phyloP scores from a whole-genome alignment of 2,888 invertebrate genomes.

The Heterodera filipjevi region DNA sequence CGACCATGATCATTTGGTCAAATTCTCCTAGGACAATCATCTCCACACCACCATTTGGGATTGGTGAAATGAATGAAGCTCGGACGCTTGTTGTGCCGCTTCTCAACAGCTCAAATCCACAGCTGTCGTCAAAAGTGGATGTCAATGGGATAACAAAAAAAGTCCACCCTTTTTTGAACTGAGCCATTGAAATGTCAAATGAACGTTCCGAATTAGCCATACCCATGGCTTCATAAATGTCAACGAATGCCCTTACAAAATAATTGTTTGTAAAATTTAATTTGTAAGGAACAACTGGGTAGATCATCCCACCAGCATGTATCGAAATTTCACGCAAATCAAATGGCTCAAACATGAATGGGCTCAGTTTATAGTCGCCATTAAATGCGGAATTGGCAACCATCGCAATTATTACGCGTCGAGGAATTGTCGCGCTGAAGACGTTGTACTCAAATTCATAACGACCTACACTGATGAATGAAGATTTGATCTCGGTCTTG shows the following conservation, averaged over 20 bases:
- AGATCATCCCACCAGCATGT: no score
- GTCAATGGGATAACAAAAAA: no score
- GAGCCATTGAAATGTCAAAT: slow-evolving; percentile 19
- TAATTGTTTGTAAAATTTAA: no score
- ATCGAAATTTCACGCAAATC: no score
- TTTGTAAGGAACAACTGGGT: no score
- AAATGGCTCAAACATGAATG: no score
- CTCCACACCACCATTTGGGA: slow-evolving; percentile 25
- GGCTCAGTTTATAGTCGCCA: slow-evolving; percentile 31
- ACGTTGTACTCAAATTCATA: slow-evolving; percentile 32
- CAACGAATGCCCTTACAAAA: slow-evolving; percentile 31
- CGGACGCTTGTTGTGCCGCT: slow-evolving; percentile 28
- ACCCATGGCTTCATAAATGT: slow-evolving; percentile 27
- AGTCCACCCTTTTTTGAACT: slow-evolving; percentile 29
- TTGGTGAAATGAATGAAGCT: slow-evolving; percentile 15
- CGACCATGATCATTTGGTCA: no score
- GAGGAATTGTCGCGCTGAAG: slow-evolving; percentile 31
- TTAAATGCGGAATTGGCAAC: slow-evolving; percentile 27
- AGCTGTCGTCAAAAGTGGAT: no score
- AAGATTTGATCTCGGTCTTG: slow-evolving; percentile 31
- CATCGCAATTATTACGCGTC: slow-evolving; percentile 30
- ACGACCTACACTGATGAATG: slow-evolving; percentile 31
- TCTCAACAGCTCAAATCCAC: no score
- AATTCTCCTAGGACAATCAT: slow-evolving; percentile 36
- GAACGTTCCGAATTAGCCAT: slow-evolving; percentile 15